A percentile compares a stretch with the other conserved stretches of the same genome.
These are phyloP conservation scores for Falco punctatus DNA, from an alignment of 2,113 vertebrate genomes.

Conservation along the genomic window DNA sequence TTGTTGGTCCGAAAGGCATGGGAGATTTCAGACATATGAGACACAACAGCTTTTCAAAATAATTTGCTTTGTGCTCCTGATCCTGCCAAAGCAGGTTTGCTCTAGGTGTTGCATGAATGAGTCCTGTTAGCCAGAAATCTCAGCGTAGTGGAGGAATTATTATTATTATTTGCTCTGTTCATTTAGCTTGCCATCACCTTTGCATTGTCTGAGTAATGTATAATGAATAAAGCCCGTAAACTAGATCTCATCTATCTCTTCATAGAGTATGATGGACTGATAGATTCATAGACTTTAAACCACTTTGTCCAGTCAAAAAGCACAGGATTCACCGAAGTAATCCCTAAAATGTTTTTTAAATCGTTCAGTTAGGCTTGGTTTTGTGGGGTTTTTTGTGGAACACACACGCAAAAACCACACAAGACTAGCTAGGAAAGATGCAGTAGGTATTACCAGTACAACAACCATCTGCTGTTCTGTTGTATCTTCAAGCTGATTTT, in stretches of 20 bases:
- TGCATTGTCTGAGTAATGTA: background rate
- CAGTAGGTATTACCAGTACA: background rate
- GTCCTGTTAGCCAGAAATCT: background rate
- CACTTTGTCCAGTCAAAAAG: background rate
- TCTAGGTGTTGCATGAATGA: background rate
- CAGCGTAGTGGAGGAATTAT: background rate
- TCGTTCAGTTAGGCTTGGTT: background rate
- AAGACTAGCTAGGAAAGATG: background rate
- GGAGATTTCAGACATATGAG: background rate
- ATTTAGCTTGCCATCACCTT: background rate
- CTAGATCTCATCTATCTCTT: background rate
- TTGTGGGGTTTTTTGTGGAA: background rate
- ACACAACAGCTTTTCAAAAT: background rate
- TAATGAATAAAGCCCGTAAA: background rate
- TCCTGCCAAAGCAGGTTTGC: background rate
- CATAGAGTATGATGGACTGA: background rate
- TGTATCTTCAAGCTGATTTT: background rate
- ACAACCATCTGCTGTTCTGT: background rate
- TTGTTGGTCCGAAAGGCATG: background rate
- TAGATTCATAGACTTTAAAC: background rate
- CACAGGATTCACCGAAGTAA: background rate
- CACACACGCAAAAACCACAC: rapidly evolving
- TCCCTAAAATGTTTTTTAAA: background rate
- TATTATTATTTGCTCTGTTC: background rate
- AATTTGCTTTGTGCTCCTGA: background rate